A percentile compares a stretch with the other conserved stretches of the same genome.
Conservation (phyloP, 2,888 invertebrate species). For the Coenonympha glycerion region DNA sequence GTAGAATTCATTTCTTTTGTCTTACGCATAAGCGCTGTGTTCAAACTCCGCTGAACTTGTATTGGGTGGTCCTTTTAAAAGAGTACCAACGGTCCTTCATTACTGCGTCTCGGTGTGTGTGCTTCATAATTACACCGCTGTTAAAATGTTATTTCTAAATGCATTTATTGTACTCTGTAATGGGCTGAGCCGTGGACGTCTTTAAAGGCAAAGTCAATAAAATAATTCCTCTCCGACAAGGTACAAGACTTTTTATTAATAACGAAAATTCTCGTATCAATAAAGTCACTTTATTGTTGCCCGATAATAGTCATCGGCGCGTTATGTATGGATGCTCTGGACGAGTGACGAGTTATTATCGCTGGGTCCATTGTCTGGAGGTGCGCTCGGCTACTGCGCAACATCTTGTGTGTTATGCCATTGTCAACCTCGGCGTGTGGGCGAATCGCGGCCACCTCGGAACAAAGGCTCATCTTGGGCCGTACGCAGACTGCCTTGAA, state of each 20-base stretch:
- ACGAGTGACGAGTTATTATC: constrained; percentile 39
- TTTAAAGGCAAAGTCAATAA: not conserved
- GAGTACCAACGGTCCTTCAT: not conserved
- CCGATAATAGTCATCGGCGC: constrained; percentile 45
- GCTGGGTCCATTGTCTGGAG: constrained; percentile 57
- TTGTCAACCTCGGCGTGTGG: constrained; percentile 52
- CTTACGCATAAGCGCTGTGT: constrained; percentile 29
- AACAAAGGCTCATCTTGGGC: constrained; percentile 26
- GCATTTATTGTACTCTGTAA: not conserved
- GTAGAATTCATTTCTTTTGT: constrained; percentile 49
- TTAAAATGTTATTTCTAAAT: not conserved
- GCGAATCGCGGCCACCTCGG: constrained; percentile 41
- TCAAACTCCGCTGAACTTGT: constrained; percentile 25
- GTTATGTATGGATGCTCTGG: constrained; percentile 25
- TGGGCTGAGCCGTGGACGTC: not conserved
- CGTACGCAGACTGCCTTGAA: constrained; percentile 11
- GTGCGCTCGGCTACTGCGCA: constrained; percentile 56
- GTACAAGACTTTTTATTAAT: constrained; percentile 25
- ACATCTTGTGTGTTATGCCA: constrained; percentile 45
- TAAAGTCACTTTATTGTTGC: constrained; percentile 50
- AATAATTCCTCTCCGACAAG: constrained; percentile 12
- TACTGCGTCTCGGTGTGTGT: not conserved
- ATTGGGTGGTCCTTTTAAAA: constrained; percentile 51
- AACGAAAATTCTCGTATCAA: constrained; percentile 42
- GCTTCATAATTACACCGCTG: not conserved